A percentile compares a stretch with the other conserved stretches of the same genome.
Evolutionary conservation across 2,888 invertebrate genomes (phyloP).

Genomic region (Oscheius sp.): DNA sequence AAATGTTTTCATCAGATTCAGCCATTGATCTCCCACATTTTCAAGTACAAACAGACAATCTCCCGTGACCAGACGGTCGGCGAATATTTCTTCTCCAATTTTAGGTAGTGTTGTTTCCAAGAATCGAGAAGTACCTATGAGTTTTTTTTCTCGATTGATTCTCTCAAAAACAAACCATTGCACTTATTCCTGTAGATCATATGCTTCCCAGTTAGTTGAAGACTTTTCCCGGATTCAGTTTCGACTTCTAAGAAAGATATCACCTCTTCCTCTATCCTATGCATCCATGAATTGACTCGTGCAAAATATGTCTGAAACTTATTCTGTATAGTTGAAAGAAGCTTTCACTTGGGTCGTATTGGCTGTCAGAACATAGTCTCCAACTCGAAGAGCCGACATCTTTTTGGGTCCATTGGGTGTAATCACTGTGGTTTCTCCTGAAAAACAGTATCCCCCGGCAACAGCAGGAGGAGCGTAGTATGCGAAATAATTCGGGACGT

Average conservation of each 20-base stretch:
- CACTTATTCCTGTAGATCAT: constrained; percentile 38
- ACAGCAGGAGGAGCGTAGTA: too few species aligned
- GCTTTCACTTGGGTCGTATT: neutral
- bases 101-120: constrained; percentile 34
- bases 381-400: constrained; percentile 45
- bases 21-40: constrained; percentile 5
- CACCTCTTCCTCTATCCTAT: constrained; percentile 34
- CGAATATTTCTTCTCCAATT: constrained; percentile 40
- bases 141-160: neutral
- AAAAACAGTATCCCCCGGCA: constrained; percentile 41
- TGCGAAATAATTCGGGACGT: too few species aligned
- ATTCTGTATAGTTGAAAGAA: too few species aligned
- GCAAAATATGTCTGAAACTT: constrained; percentile 42
- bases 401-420: constrained; percentile 45
- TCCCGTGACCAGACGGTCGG: constrained; percentile 34
- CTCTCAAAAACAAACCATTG: constrained; percentile 3
- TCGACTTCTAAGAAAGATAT: constrained; percentile 40
- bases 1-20: neutral
- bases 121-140: constrained; percentile 28
- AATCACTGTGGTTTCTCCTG: constrained; percentile 43
- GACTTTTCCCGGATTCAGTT: constrained; percentile 45
- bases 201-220: constrained; percentile 41
- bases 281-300: constrained; percentile 30
- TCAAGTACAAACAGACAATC: constrained; percentile 45
- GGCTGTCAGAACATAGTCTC: constrained; percentile 46